These are phyloP conservation scores for Polydrusus pterygomalis DNA, from an alignment of 2,888 invertebrate species.

Conservation along the genomic window DNA sequence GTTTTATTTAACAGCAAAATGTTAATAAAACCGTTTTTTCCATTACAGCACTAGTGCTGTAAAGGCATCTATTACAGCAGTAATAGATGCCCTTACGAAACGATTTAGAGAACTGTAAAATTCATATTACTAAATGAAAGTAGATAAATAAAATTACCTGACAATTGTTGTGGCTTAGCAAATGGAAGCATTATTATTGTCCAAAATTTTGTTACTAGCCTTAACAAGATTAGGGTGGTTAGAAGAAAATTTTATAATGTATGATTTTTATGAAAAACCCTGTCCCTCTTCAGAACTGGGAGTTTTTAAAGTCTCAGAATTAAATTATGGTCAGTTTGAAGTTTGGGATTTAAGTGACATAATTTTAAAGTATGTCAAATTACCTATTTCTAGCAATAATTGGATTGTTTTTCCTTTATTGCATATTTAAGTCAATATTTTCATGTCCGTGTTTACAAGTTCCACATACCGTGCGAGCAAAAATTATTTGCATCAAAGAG, in stretches of 20 bases:
- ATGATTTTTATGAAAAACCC: not conserved
- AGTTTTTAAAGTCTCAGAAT: not conserved
- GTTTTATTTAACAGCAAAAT: no score
- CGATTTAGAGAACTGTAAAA: no score
- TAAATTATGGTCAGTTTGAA: not conserved
- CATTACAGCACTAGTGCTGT: no score
- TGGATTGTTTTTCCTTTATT: not conserved
- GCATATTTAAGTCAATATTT: no score
- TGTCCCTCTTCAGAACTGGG: not conserved
- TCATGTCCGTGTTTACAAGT: no score
- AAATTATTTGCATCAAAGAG: no score
- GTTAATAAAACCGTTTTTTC: no score
- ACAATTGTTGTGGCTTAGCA: not conserved
- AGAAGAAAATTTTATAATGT: not conserved
- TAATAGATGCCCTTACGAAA: no score
- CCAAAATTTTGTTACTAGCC: not conserved
- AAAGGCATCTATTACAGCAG: no score
- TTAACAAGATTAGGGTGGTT: not conserved
- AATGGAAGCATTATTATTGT: not conserved
- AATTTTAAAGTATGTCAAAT: not conserved
- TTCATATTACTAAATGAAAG: no score
- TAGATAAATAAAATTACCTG: not conserved
- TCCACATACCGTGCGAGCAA: no score
- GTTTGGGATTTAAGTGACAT: not conserved
- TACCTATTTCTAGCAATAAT: not conserved